Percentiles rank a stretch among this genome's conserved stretches.
These are phyloP conservation scores for Amiota communis DNA, from an alignment of 2,888 invertebrate genomes.

Conservation along the genomic window DNA sequence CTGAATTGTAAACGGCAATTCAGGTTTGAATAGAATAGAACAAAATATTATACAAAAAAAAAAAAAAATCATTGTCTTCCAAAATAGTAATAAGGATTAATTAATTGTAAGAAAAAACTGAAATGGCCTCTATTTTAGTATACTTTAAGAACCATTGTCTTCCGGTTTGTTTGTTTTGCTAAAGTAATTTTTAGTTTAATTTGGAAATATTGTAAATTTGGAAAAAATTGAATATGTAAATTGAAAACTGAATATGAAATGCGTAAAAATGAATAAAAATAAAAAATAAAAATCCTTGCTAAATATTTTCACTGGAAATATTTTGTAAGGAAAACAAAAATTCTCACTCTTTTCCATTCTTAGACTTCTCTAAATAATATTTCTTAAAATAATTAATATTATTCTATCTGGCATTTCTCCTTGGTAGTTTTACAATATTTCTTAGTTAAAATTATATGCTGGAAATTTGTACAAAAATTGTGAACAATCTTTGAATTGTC, in stretches of 20 bases:
- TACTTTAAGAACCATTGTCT: slow-evolving; percentile 27
- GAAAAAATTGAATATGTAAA: too few species aligned
- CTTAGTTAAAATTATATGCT: too few species aligned
- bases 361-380: too few species aligned
- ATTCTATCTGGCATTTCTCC: too few species aligned
- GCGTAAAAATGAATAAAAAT: too few species aligned
- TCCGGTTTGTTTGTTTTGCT: slow-evolving; percentile 36
- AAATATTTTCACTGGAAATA: slow-evolving; percentile 6
- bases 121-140: not conserved
- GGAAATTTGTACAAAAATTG: too few species aligned
- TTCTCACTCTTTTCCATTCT: not conserved
- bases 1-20: not conserved
- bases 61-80: slow-evolving; percentile 35
- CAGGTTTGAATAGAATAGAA: not conserved
- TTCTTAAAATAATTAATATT: not conserved
- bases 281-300: not conserved
- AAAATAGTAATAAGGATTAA: not conserved
- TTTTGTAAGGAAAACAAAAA: slow-evolving; percentile 1
- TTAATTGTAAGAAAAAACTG: not conserved
- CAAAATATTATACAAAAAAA: too few species aligned
- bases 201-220: too few species aligned
- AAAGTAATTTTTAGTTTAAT: slow-evolving; percentile 7
- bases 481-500: too few species aligned
- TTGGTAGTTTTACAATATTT: too few species aligned
- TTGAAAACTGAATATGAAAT: too few species aligned